phyloP scores from a whole-genome alignment of 2,888 invertebrate genomes.

The Apoda limacodes region DNA sequence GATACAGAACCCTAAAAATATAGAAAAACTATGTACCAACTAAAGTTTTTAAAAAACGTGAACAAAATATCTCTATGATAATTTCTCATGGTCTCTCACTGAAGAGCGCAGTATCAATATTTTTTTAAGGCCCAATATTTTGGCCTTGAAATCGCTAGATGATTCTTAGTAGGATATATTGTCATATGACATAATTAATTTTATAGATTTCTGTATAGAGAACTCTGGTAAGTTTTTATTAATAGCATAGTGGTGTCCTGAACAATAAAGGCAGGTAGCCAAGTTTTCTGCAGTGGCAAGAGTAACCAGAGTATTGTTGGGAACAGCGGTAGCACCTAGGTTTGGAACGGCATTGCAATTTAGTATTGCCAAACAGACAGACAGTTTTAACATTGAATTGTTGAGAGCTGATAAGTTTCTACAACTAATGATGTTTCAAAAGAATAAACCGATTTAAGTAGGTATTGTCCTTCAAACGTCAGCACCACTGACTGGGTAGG shows the following conservation, averaged over 20 bases:
- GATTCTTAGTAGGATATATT: slow-evolving; percentile 17
- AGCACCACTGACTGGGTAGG: slow-evolving; percentile 8
- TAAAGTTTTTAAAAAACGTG: no score
- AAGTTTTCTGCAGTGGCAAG: slow-evolving; percentile 7
- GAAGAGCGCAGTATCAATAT: no score
- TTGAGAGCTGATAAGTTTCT: slow-evolving; percentile 12
- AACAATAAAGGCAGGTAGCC: slow-evolving; percentile 12
- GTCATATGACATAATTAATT: slow-evolving; percentile 16
- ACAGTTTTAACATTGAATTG: slow-evolving; percentile 18
- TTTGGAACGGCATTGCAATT: slow-evolving; percentile 17
- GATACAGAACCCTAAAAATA: no score
- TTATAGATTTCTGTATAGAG: slow-evolving; percentile 16
- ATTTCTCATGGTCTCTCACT: no score
- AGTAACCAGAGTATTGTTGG: slow-evolving; percentile 12
- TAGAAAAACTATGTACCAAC: no score
- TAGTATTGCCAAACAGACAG: slow-evolving; percentile 20
- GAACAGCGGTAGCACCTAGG: slow-evolving; percentile 18
- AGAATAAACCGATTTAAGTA: slow-evolving; percentile 7
- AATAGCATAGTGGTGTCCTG: slow-evolving; percentile 14
- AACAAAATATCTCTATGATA: no score
- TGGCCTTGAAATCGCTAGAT: no score
- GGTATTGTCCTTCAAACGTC: slow-evolving; percentile 9
- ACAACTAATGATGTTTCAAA: no score
- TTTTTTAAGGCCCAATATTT: no score
- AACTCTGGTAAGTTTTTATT: slow-evolving; percentile 16